phyloP scores from a whole-genome alignment of 2,888 invertebrate genomes.

The Catocala nupta region DNA sequence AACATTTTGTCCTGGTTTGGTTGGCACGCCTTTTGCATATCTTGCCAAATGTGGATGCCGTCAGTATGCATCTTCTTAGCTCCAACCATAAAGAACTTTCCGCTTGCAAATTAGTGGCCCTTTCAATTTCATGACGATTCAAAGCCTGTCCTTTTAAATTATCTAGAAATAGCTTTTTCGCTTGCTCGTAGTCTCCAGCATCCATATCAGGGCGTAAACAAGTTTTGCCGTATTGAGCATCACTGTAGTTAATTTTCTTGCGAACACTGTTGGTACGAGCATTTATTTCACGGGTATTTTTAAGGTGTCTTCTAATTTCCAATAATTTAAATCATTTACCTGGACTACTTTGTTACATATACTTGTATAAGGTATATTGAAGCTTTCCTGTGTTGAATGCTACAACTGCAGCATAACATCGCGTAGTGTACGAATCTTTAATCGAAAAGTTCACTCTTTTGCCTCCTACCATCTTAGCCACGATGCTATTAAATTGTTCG shows the following conservation, averaged over 20 bases:
- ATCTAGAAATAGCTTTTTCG: conserved; percentile 16
- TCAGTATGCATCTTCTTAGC: conserved; percentile 20
- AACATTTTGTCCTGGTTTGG: conserved; percentile 2
- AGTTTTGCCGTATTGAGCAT: conserved; percentile 16
- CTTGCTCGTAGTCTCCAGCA: conserved; percentile 17
- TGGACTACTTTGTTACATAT: too few species aligned
- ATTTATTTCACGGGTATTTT: conserved; percentile 14
- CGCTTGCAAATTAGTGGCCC: conserved; percentile 23
- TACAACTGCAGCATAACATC: conserved; percentile 34
- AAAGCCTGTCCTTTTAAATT: conserved; percentile 19
- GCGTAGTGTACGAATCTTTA: conserved; percentile 36
- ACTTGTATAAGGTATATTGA: conserved; percentile 26
- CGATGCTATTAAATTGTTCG: conserved; percentile 31
- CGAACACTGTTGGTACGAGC: conserved; percentile 4
- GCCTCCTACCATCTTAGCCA: conserved; percentile 34
- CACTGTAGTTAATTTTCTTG: conserved; percentile 10
- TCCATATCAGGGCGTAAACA: conserved; percentile 25
- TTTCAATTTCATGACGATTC: conserved; percentile 30
- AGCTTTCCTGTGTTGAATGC: conserved; percentile 30
- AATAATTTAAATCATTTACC: conserved; percentile 21
- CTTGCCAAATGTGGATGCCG: conserved; percentile 20
- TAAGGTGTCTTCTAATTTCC: too few species aligned
- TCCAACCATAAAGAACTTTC: conserved; percentile 24
- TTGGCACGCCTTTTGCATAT: too few species aligned
- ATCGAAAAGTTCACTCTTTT: conserved; percentile 38